Evolutionary conservation across 92 coral and sea anemone genomes (phyloP).

Genomic region (Blastomussa wellsi): DNA sequence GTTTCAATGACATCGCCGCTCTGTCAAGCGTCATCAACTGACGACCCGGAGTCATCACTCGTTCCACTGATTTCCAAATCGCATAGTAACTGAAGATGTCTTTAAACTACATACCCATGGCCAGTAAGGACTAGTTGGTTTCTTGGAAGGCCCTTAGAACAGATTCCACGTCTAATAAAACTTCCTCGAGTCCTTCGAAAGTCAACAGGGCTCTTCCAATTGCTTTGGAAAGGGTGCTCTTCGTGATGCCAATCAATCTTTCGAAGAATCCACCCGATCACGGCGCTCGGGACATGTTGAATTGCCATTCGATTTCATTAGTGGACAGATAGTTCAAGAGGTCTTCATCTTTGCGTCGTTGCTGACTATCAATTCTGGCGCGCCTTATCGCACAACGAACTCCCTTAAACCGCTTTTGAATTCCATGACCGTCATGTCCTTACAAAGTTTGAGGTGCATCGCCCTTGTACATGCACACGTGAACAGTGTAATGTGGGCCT

Average conservation of each 20-base stretch:
- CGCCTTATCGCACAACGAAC: conserved; percentile 39
- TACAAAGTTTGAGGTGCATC: no score
- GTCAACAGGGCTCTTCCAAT: conserved; percentile 49
- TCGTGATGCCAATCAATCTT: conserved; percentile 57
- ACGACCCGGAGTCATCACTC: conserved; percentile 1
- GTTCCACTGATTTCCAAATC: conserved; percentile 48
- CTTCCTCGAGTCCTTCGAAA: conserved; percentile 49
- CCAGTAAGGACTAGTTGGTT: conserved; percentile 38
- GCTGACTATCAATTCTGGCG: conserved; percentile 37
- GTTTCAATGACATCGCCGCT: not conserved
- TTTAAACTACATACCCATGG: conserved; percentile 36
- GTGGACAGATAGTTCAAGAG: conserved; percentile 56
- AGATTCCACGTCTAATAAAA: conserved; percentile 63
- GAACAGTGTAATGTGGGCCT: no score
- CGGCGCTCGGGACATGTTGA: conserved; percentile 67
- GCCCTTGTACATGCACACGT: no score
- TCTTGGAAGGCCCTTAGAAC: conserved; percentile 45
- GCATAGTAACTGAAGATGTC: conserved; percentile 53
- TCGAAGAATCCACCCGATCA: conserved; percentile 80
- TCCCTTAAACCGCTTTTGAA: no score
- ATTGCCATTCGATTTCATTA: conserved; percentile 49
- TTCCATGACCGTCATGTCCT: no score
- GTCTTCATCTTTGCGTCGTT: conserved; percentile 34
- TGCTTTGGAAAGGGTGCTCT: conserved; percentile 69
- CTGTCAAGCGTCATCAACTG: not conserved